Percentiles rank a stretch among this genome's conserved stretches.
phyloP scores from a whole-genome alignment of 1,140 invertebrate genomes.

The Akabosia matsudoensis region DNA sequence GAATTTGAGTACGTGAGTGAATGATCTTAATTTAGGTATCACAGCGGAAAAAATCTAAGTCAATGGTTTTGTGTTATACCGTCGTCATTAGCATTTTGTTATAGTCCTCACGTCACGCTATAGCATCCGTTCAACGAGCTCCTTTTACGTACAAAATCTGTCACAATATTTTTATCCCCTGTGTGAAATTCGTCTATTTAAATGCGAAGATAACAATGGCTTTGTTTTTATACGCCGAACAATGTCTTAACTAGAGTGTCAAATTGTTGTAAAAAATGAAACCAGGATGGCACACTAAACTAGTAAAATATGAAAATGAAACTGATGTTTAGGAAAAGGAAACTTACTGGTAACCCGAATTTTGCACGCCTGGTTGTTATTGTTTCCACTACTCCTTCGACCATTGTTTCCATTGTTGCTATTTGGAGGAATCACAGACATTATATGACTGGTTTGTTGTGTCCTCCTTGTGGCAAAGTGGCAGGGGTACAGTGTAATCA shows the following conservation, averaged over 20 bases:
- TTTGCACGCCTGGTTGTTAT: conserved; percentile 34
- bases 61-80: background rate
- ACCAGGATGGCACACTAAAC: background rate
- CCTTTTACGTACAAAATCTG: background rate
- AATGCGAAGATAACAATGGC: background rate
- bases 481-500: background rate
- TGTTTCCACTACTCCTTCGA: conserved; percentile 11
- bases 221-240: background rate
- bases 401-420: background rate
- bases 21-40: background rate
- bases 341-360: conserved; percentile 34
- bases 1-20: background rate
- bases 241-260: background rate
- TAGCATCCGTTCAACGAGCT: background rate
- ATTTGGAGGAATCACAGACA: conserved; percentile 5
- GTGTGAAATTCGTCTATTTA: background rate
- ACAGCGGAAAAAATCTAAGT: background rate
- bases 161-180: background rate
- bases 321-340: background rate
- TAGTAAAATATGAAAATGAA: background rate
- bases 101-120: background rate
- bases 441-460: background rate
- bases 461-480: background rate
- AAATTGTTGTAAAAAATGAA: too few relatives aligned
- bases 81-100: background rate